A percentile compares a stretch with the other conserved stretches of the same genome.
phyloP scores from a whole-genome alignment of 2,888 invertebrate species.

The Drosophila kanekoi region DNA sequence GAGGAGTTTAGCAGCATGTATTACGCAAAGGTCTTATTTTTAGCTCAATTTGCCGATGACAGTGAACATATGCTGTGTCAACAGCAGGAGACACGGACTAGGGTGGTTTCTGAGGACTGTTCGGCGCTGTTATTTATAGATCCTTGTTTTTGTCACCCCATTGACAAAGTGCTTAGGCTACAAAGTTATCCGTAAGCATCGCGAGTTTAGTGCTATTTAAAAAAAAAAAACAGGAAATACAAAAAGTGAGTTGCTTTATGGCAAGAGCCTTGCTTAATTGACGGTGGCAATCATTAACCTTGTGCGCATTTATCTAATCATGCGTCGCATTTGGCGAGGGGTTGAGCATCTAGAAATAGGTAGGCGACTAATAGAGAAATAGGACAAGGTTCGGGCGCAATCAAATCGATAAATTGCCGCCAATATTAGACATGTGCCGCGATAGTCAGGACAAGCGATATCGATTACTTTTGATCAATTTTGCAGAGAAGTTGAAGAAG shows the following conservation, averaged over 20 bases:
- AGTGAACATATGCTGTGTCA: constrained; percentile 24
- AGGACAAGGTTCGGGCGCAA: constrained; percentile 30
- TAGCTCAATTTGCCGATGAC: constrained; percentile 15
- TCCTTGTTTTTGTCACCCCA: constrained; percentile 27
- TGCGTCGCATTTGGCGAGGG: constrained; percentile 29
- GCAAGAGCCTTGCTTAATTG: constrained; percentile 31
- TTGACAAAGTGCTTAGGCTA: constrained; percentile 2
- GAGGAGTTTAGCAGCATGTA: not conserved
- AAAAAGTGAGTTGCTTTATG: constrained; percentile 10
- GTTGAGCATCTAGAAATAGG: constrained; percentile 37
- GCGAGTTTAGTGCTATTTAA: constrained; percentile 23
- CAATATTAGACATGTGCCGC: constrained; percentile 1
- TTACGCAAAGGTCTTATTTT: not conserved
- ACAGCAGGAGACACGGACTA: not conserved
- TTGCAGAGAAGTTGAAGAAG: not conserved
- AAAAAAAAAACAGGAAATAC: constrained; percentile 11
- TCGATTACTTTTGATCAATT: constrained; percentile 2
- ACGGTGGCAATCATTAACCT: constrained; percentile 47
- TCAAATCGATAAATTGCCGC: constrained; percentile 19
- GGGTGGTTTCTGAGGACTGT: constrained; percentile 3
- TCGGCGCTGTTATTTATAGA: constrained; percentile 31
- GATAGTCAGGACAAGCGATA: not conserved
- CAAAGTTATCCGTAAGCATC: constrained; percentile 5
- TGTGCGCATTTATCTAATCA: constrained; percentile 56
- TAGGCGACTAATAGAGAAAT: not conserved